Evolutionary conservation across 2,797 vertebrate genomes (phyloP).

Genomic region (Cichlasoma orientale): DNA sequence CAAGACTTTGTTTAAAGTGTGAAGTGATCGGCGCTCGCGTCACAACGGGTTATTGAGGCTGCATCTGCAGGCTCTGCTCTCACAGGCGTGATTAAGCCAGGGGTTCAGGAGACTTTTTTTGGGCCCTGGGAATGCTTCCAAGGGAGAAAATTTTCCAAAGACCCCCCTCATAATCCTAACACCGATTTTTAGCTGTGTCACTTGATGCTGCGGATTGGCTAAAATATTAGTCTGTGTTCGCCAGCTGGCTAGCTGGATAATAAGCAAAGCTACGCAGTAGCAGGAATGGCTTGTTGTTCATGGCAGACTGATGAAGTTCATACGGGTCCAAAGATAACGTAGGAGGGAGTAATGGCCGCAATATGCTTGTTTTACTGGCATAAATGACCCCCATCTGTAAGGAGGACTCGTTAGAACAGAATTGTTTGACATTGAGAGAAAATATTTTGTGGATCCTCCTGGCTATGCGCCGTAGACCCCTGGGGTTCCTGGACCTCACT

Average conservation of each 20-base stretch:
- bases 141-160: background rate
- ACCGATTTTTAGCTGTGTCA: background rate
- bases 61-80: background rate
- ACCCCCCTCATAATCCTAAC: background rate
- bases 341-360: background rate
- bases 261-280: background rate
- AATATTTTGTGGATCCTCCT: background rate
- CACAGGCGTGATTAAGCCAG: background rate
- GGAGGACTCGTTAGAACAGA: background rate
- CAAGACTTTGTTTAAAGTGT: constrained; percentile 4
- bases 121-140: background rate
- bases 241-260: background rate
- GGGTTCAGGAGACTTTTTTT: background rate
- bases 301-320: background rate
- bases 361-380: background rate
- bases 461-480: background rate
- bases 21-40: background rate
- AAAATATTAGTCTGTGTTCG: background rate
- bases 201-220: background rate
- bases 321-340: background rate
- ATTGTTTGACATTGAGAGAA: background rate
- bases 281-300: background rate
- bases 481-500: background rate
- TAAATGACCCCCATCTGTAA: background rate
- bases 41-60: background rate